Base-by-base conservation (phyloP, 2,888 invertebrate genomes). In the Electrophaes corylata region DNA sequence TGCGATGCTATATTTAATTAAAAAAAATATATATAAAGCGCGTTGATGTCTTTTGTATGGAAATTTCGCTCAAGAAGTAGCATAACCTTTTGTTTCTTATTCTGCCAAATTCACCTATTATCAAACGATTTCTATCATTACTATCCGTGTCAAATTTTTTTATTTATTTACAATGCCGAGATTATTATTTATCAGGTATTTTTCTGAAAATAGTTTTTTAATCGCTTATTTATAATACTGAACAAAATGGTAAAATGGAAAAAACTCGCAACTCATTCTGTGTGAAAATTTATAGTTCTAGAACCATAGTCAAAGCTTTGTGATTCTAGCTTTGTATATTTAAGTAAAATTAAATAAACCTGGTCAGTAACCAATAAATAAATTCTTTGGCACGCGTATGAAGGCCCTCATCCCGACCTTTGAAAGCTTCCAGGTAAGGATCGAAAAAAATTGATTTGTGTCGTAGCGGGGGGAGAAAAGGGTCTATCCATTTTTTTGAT, bases 381-480 rank as follows among this genome's bases (percentile, higher is more conserved):
- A 76, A 83, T 83, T 83, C 76, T 79, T 78, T 83, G 90, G 88
- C 89, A 90, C 89, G 88, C 82, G 89, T 84, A 84, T 74, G 72
- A 76, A 76, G 73, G 72, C 69, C 71, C 70, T 69, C 70, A 72
- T 69, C 71, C 65, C 66, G 61, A 70, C 70, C 69, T 75, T 78
- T 74, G 64, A 74, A 73, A 72, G 72, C 71, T 71, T 80, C 83
- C 91, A 90, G 91, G 90, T 89, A 90, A 71, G 69, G 71, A 68
- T 65, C 69, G 71, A 73, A 77, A 84, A 88, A 88, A 88, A 86
- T 78, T 72, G 72, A 73, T 76, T 73, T 73, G 71, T 76, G 65
- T 70, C 65, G 71, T 66, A 64, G 73, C 72, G 79, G 76, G 84
- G 67, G 86, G 84, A 83, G 81, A 81, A 59, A 85, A 83, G 84